Evolutionary conservation across 2,797 vertebrate species (phyloP).

Genomic region (Melanotaenia pygmaea): DNA sequence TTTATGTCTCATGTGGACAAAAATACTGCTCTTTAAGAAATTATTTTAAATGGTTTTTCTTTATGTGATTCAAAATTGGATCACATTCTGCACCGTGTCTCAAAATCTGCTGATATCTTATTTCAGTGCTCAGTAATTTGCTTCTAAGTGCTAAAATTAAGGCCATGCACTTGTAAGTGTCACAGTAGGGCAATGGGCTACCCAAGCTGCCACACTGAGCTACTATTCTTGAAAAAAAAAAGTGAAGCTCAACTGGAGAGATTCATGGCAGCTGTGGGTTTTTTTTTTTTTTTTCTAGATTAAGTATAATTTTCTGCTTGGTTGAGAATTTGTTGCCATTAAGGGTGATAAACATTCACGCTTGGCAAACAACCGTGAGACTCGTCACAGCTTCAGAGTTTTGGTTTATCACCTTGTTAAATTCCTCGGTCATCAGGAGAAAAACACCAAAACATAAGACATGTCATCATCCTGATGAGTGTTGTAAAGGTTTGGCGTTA

Average conservation of each 20-base stretch:
- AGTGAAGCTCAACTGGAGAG: background rate
- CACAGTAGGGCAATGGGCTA: conserved; percentile 52
- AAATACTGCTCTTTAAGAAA: background rate
- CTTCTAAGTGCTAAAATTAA: conserved; percentile 31
- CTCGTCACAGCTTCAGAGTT: conserved; percentile 17
- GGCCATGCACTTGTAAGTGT: conserved; percentile 35
- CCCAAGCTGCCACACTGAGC: conserved; percentile 34
- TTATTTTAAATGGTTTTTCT: background rate
- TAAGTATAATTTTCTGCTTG: conserved; percentile 11
- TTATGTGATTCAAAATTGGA: background rate
- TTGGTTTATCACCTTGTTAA: conserved; percentile 41
- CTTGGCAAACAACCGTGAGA: conserved; percentile 13
- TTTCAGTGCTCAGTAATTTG: conserved; percentile 1
- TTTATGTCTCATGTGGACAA: background rate
- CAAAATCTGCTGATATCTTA: background rate
- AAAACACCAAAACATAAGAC: conserved; percentile 34
- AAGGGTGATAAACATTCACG: conserved; percentile 14
- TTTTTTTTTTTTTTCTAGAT: background rate
- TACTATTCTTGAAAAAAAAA: background rate
- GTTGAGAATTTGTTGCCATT: conserved; percentile 16
- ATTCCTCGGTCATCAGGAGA: conserved; percentile 26
- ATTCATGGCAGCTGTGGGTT: conserved; percentile 7
- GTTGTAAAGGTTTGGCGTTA: conserved; percentile 53
- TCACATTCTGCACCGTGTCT: background rate
- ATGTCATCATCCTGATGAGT: conserved; percentile 37